Evolutionary conservation across 2,797 vertebrate genomes (phyloP).

Genomic region (Erpetoichthys calabaricus): DNA sequence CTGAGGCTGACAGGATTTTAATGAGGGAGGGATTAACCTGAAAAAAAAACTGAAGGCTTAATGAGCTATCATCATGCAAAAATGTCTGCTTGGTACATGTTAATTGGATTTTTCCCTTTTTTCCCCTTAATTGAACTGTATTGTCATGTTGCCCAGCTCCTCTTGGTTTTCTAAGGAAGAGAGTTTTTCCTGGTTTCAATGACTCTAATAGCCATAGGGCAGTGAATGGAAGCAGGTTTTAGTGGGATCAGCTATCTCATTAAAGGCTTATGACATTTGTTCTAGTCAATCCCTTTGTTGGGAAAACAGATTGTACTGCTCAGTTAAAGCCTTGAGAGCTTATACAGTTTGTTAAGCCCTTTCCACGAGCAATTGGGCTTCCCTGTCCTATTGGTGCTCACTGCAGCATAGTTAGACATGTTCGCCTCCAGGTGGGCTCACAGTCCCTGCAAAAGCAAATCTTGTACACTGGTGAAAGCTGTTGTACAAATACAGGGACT

Average conservation of each 20-base stretch:
- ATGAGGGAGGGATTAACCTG: slow-evolving; percentile 62
- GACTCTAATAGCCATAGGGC: slow-evolving; percentile 57
- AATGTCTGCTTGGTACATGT: slow-evolving; percentile 74
- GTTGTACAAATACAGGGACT: slow-evolving; percentile 48
- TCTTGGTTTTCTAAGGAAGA: slow-evolving; percentile 33
- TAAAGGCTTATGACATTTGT: slow-evolving; percentile 90
- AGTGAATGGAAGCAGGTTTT: slow-evolving; percentile 62
- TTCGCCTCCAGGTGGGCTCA: slow-evolving; percentile 43
- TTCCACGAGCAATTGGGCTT: slow-evolving; percentile 33
- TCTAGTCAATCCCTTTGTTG: slow-evolving; percentile 76
- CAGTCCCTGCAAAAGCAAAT: slow-evolving; percentile 43
- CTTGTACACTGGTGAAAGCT: slow-evolving; percentile 27
- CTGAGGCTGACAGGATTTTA: slow-evolving; percentile 70
- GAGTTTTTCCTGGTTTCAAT: slow-evolving; percentile 53
- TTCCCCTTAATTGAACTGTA: slow-evolving; percentile 76
- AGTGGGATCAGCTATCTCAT: slow-evolving; percentile 80
- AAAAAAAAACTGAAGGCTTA: slow-evolving; percentile 48
- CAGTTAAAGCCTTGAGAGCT: slow-evolving; percentile 67
- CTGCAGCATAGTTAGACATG: slow-evolving; percentile 20
- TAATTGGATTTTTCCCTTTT: slow-evolving; percentile 85
- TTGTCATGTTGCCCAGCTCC: slow-evolving; percentile 60
- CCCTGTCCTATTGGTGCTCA: not conserved
- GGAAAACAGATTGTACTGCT: slow-evolving; percentile 78
- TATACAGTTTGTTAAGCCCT: slow-evolving; percentile 67
- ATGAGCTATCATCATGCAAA: slow-evolving; percentile 80